These are phyloP conservation scores for Oncorhynchus masou DNA, from an alignment of 2,113 vertebrate species.

Conservation along the genomic window DNA sequence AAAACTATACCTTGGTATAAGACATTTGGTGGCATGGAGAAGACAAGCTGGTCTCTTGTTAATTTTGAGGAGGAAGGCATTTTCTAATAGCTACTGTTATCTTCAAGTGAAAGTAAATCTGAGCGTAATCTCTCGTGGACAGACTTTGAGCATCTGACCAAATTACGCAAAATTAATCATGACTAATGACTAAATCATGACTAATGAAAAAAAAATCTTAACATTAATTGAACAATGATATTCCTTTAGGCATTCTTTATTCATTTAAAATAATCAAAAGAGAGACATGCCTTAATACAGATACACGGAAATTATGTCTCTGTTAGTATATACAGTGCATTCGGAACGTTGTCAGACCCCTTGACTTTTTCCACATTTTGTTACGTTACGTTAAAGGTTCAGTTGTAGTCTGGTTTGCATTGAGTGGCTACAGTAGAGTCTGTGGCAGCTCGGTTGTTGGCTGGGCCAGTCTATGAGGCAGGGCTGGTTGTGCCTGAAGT, in stretches of 20 bases:
- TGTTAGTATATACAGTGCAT: constrained; percentile 23
- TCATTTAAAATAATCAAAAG: constrained; percentile 1
- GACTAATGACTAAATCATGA: too few species aligned
- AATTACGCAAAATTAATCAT: too few species aligned
- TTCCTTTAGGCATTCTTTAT: not conserved
- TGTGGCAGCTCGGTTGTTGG: not conserved
- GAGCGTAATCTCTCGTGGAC: too few species aligned
- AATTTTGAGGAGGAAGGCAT: not conserved
- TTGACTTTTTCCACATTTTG: too few species aligned
- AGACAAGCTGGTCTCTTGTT: not conserved
- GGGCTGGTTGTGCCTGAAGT: constrained; percentile 87
- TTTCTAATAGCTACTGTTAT: not conserved
- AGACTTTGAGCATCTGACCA: too few species aligned
- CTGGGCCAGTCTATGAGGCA: constrained; percentile 62
- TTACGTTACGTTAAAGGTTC: too few species aligned
- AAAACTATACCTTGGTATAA: not conserved
- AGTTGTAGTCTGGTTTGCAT: not conserved
- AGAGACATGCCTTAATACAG: constrained; percentile 27
- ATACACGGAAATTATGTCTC: not conserved
- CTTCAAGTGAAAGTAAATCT: too few species aligned
- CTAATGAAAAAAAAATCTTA: too few species aligned
- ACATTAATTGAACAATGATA: not conserved
- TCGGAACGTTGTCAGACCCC: constrained; percentile 9
- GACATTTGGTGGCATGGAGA: not conserved
- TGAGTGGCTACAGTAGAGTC: not conserved